Conservation (phyloP, 1,140 invertebrate genomes). For the Drosophila repletoides region DNA sequence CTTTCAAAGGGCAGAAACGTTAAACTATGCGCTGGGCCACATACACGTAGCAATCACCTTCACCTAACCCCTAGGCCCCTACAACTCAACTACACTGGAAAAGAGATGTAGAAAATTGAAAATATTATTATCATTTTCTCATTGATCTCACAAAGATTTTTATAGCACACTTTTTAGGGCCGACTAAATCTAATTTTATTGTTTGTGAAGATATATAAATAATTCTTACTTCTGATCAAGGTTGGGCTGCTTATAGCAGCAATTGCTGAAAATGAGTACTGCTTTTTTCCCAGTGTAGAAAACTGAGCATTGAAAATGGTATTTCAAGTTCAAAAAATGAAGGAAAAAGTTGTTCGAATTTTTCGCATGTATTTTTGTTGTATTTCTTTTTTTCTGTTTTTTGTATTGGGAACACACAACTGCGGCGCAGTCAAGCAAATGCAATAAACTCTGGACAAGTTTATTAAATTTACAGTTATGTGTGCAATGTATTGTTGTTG, state of each 20-base stretch:
- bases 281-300: too few species aligned
- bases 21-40: conserved; percentile 48
- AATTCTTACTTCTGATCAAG: too few species aligned
- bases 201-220: too few species aligned
- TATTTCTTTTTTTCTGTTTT: conserved; percentile 8
- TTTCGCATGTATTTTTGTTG: not conserved
- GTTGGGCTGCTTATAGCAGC: too few species aligned
- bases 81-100: too few species aligned
- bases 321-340: conserved; percentile 62
- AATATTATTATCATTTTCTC: too few species aligned
- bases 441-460: conserved; percentile 70
- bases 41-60: conserved; percentile 5
- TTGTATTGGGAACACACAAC: conserved; percentile 37
- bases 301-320: conserved; percentile 37
- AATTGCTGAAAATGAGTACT: too few species aligned
- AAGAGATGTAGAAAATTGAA: too few species aligned
- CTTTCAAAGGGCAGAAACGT: conserved; percentile 35
- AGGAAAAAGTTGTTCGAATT: not conserved
- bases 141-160: too few species aligned
- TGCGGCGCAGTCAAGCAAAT: conserved; percentile 56
- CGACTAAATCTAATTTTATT: too few species aligned
- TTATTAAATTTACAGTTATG: conserved; percentile 73
- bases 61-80: not conserved
- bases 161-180: too few species aligned
- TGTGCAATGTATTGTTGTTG: conserved; percentile 34